Evolutionary conservation across 2,888 invertebrate species (phyloP), one percentile per base, ranked within the genome.

Genomic region (Schrankia costaestrigalis): DNA sequence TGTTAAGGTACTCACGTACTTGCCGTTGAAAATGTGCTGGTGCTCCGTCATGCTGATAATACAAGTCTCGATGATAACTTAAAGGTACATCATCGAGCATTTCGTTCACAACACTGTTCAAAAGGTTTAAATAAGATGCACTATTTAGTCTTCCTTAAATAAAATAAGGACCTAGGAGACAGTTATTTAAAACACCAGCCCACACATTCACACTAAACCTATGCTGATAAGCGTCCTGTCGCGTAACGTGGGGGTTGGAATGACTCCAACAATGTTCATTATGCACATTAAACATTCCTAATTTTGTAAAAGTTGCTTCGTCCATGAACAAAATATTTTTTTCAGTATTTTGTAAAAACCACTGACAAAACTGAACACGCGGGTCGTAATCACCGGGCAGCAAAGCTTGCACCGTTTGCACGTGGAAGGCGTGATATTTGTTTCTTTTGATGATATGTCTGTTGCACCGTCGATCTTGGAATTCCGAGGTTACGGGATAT

Each of bases 171-270:
- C n/a, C n/a, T n/a, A n/a, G n/a, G n/a, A n/a, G n/a, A n/a, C n/a
- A n/a, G n/a, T n/a, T n/a, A n/a, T n/a, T n/a, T n/a, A n/a, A n/a
- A n/a, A 46, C 35, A 17, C 46, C 46, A 31, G 33, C 35, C 32
- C 38, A 42, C 35, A 35, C 21, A 32, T 42, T 46, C 13, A 35
- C 22, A 13, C 37, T 34, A 32, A 40, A 40, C 33, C 24, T 26
- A 31, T 43, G 38, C 35, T 39, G 40, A 21, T 32, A 43, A 23
- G 29, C 25, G 21, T 34, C 31, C 26, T 34, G 25, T 26, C 40
- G 25, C 4, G 34, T 34, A 19, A 44, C 28, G 18, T 33, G 31
- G 10, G 29, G 35, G 35, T 37, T 42, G 26, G 28, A 31, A 28
- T 26, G 30, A 29, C 31, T 9, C 31, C 31, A 44, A 26, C 21